Conservation (phyloP, 2,888 invertebrate genomes). For the Brachylomia viminalis region DNA sequence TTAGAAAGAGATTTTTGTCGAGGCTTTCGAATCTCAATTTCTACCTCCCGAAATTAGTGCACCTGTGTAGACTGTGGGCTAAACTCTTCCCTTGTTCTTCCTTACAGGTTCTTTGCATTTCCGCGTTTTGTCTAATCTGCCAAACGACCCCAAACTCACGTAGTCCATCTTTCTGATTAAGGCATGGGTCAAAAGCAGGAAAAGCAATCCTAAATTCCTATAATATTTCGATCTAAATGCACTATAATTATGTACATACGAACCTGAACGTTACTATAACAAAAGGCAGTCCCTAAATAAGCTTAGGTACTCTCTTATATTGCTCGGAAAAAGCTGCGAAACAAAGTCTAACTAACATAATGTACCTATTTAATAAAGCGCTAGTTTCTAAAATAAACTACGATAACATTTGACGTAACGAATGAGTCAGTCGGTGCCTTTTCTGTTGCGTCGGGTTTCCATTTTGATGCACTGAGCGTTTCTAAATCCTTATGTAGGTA, state of each 20-base stretch:
- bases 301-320: no score
- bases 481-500: slow-evolving; percentile 68
- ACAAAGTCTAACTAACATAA: neutral
- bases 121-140: no score
- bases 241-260: neutral
- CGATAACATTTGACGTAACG: slow-evolving; percentile 69
- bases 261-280: no score
- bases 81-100: neutral
- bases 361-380: slow-evolving; percentile 15
- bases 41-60: no score
- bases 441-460: slow-evolving; percentile 76
- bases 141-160: neutral
- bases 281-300: neutral
- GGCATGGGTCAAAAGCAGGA: neutral
- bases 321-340: neutral
- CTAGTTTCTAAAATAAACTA: slow-evolving; percentile 44
- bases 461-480: slow-evolving; percentile 67
- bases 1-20: neutral
- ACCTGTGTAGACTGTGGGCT: neutral
- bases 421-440: slow-evolving; percentile 71
- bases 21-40: neutral
- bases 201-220: neutral
- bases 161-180: neutral
- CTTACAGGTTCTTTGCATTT: neutral
- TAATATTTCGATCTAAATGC: neutral